Evolutionary conservation across 2,888 invertebrate species (phyloP).

Genomic region (Dryadula phaetusa): DNA sequence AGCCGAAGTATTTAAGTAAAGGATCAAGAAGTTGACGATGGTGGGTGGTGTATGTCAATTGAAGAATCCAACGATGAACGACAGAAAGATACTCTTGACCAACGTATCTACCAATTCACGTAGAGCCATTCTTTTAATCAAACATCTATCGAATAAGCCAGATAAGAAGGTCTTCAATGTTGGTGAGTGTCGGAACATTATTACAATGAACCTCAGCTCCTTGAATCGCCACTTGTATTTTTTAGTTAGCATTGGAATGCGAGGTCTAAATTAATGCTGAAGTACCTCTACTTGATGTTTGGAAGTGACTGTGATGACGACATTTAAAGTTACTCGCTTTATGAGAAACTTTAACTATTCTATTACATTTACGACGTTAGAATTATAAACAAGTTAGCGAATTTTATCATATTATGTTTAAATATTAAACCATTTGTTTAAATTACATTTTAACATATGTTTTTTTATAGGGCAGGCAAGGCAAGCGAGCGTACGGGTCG

Average conservation of each 20-base stretch:
- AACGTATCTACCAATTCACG: constrained; percentile 53
- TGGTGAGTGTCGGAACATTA: constrained; percentile 60
- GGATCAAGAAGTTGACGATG: constrained; percentile 52
- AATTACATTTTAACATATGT: too few species aligned
- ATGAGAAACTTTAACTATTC: not conserved
- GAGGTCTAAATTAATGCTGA: constrained; percentile 59
- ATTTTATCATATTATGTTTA: too few species aligned
- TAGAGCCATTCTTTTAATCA: constrained; percentile 53
- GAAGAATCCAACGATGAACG: constrained; percentile 60
- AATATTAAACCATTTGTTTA: too few species aligned
- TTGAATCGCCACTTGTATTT: constrained; percentile 72
- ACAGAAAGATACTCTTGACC: constrained; percentile 56
- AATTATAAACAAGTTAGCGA: too few species aligned
- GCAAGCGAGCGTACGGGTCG: too few species aligned
- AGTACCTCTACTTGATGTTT: constrained; percentile 58
- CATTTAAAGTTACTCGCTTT: constrained; percentile 35
- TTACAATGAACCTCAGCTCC: constrained; percentile 64
- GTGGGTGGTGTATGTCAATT: constrained; percentile 61
- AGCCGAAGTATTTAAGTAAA: not conserved
- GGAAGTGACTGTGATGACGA: constrained; percentile 50
- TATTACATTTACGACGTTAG: not conserved
- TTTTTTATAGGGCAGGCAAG: too few species aligned
- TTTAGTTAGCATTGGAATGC: constrained; percentile 69
- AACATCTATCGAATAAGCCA: constrained; percentile 57
- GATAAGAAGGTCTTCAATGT: constrained; percentile 55